Conservation (phyloP, 2,888 invertebrate genomes). For the Panzeria rudis region DNA sequence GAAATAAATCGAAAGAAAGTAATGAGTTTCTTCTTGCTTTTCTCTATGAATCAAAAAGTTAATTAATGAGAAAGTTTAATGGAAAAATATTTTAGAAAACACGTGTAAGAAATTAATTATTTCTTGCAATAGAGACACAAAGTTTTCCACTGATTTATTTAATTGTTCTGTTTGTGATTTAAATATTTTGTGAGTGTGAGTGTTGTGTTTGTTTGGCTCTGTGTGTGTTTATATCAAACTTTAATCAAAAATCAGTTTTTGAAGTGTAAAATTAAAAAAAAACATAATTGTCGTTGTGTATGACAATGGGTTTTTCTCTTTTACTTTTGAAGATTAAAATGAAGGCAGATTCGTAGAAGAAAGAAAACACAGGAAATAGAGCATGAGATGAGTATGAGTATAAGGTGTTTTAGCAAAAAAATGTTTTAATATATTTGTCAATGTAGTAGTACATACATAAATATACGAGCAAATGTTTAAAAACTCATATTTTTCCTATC, state of each 20-base stretch:
- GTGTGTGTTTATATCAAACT: not conserved
- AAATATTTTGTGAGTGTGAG: not conserved
- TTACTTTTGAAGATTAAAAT: slow-evolving; percentile 38
- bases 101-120: slow-evolving; percentile 46
- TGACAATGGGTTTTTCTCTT: slow-evolving; percentile 22
- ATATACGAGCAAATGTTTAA: not conserved
- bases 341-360: not conserved
- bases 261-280: slow-evolving; percentile 3
- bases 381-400: slow-evolving; percentile 48
- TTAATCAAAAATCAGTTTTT: slow-evolving; percentile 44
- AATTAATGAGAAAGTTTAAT: slow-evolving; percentile 21
- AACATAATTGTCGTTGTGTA: slow-evolving; percentile 5
- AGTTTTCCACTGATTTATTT: slow-evolving; percentile 17
- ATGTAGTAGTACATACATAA: not conserved
- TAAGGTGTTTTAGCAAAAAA: slow-evolving; percentile 18
- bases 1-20: not conserved
- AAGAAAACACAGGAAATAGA: slow-evolving; percentile 46
- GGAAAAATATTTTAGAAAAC: not conserved
- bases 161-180: slow-evolving; percentile 13
- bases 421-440: slow-evolving; percentile 10
- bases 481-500: not conserved
- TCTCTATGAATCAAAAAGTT: not conserved
- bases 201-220: not conserved
- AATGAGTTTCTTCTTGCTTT: not conserved
- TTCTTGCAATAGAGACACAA: not conserved